phyloP scores from a whole-genome alignment of 2,113 vertebrate genomes.

The Channa maculata region DNA sequence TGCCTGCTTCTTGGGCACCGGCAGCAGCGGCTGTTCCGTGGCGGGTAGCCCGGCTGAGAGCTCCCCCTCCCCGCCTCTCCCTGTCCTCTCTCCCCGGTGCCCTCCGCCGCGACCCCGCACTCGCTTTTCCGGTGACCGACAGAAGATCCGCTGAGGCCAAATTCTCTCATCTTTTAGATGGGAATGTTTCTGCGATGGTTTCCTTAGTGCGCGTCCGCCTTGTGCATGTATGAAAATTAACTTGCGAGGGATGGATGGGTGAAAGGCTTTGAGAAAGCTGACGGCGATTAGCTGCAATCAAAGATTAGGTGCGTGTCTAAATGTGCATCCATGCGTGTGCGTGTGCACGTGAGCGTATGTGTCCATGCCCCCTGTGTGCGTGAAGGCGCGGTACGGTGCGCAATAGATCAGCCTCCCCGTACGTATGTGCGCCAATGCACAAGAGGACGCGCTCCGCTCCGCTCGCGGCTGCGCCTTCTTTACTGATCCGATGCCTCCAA shows the following conservation, averaged over 20 bases:
- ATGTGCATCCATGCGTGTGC: slow-evolving; percentile 17
- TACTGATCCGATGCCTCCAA: slow-evolving; percentile 22
- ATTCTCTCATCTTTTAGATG: slow-evolving; percentile 83
- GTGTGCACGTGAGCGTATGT: slow-evolving; percentile 19
- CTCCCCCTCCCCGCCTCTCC: slow-evolving; percentile 72
- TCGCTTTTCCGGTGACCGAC: slow-evolving; percentile 73
- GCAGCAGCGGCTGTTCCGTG: slow-evolving; percentile 74
- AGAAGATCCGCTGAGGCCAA: slow-evolving; percentile 70
- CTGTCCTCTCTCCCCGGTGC: slow-evolving; percentile 70
- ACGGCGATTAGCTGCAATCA: not conserved
- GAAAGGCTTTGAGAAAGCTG: slow-evolving; percentile 2
- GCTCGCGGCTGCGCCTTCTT: slow-evolving; percentile 24
- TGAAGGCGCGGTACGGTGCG: slow-evolving; percentile 44
- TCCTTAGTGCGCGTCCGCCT: slow-evolving; percentile 60
- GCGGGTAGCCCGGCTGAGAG: slow-evolving; percentile 71
- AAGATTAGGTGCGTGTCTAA: slow-evolving; percentile 3
- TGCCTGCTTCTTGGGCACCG: slow-evolving; percentile 70
- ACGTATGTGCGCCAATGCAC: slow-evolving; percentile 26
- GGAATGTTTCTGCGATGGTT: slow-evolving; percentile 61
- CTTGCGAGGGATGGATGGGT: slow-evolving; percentile 23
- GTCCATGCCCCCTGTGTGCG: slow-evolving; percentile 37
- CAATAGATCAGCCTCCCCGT: slow-evolving; percentile 33
- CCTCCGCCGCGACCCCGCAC: slow-evolving; percentile 72
- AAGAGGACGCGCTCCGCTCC: slow-evolving; percentile 28
- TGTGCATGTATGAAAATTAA: slow-evolving; percentile 39